phyloP scores from a whole-genome alignment of 2,797 vertebrate genomes.

The Rousettus madagascariensis region DNA sequence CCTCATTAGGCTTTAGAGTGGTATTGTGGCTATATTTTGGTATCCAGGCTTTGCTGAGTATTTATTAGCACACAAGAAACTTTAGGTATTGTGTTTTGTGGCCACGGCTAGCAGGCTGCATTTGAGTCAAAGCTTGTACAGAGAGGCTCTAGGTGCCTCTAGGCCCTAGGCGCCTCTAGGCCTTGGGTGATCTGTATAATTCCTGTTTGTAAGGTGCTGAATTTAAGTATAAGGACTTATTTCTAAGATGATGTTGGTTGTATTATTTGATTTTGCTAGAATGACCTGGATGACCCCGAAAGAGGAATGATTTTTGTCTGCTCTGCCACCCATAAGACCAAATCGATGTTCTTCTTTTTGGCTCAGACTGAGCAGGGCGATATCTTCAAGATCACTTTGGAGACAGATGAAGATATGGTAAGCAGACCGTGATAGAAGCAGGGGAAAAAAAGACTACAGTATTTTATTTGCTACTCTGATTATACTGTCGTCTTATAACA shows the following conservation, averaged over 20 bases:
- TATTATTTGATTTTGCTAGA: conserved; percentile 84
- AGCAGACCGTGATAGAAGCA: conserved; percentile 54
- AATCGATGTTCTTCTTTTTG: conserved; percentile 99
- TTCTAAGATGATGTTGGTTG: conserved; percentile 16
- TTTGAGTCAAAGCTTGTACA: background rate
- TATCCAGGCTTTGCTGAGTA: background rate
- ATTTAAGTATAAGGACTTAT: background rate
- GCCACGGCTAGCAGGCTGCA: background rate
- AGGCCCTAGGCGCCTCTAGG: background rate
- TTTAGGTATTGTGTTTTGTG: background rate
- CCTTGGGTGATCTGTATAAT: background rate
- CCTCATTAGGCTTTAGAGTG: conserved; percentile 72
- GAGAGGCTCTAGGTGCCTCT: background rate
- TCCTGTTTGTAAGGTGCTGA: background rate
- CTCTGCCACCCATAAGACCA: conserved; percentile 99
- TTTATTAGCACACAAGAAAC: background rate
- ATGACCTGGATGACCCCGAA: conserved; percentile 98
- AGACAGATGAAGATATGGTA: conserved; percentile 99
- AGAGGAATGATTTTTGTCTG: conserved; percentile 99
- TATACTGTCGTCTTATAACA: background rate
- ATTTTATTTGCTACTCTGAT: background rate
- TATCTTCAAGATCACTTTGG: conserved; percentile 98
- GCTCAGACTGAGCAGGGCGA: conserved; percentile 99
- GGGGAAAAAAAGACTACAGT: background rate
- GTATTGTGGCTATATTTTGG: background rate